Evolutionary conservation across 2,113 vertebrate species (phyloP).

Genomic region (Python bivittatus): DNA sequence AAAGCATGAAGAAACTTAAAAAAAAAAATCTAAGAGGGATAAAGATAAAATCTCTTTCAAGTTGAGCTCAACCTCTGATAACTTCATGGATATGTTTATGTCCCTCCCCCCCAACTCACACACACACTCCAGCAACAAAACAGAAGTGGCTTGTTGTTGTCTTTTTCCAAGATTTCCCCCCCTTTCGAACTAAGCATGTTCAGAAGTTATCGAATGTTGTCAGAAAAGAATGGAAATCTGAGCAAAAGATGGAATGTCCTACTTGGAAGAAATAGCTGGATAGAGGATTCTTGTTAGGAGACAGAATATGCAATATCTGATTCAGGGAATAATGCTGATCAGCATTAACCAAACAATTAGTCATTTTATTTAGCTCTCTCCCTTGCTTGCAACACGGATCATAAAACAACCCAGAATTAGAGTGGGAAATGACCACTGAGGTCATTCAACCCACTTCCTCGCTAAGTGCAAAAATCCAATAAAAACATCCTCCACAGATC

Average conservation of each 20-base stretch:
- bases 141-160: background rate
- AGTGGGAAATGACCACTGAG: background rate
- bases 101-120: background rate
- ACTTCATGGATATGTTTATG: background rate
- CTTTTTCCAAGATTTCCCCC: background rate
- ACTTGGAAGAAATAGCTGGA: too few species aligned
- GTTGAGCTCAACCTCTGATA: background rate
- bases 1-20: background rate
- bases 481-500: background rate
- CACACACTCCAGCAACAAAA: background rate
- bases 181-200: background rate
- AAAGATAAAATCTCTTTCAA: background rate
- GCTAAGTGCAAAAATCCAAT: background rate
- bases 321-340: slow-evolving; percentile 43
- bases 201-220: background rate
- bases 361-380: background rate
- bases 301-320: background rate
- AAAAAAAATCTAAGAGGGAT: too few species aligned
- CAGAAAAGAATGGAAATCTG: background rate
- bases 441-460: background rate
- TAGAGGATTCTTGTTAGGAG: background rate
- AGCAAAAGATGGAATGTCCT: background rate
- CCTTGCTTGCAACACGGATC: background rate
- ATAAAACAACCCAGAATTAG: background rate
- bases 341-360: background rate